phyloP scores from a whole-genome alignment of 2,797 vertebrate genomes.

The Brachyalestes nurse region DNA sequence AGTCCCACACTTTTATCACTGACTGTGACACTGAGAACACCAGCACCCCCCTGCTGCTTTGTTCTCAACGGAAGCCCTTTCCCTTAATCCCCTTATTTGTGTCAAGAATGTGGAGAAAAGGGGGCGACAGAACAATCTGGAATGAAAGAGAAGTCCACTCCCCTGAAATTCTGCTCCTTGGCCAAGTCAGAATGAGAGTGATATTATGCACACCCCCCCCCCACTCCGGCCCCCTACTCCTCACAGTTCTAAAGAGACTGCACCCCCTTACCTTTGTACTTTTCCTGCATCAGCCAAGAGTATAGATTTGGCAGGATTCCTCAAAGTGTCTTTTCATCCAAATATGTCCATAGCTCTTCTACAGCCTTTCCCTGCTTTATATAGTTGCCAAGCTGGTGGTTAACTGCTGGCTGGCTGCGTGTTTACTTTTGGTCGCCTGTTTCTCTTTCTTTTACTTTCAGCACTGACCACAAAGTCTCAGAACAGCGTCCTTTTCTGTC shows the following conservation, averaged over 20 bases:
- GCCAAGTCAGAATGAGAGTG: slow-evolving; percentile 43
- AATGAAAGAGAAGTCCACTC: slow-evolving; percentile 69
- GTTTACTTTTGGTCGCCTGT: slow-evolving; percentile 12
- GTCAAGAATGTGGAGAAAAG: slow-evolving; percentile 79
- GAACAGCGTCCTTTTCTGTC: slow-evolving; percentile 4
- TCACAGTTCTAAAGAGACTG: slow-evolving; percentile 17
- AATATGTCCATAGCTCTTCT: slow-evolving; percentile 19
- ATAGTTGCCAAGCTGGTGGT: slow-evolving; percentile 28
- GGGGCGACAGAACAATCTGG: slow-evolving; percentile 69
- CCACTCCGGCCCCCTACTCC: slow-evolving; percentile 2
- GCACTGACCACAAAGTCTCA: neutral
- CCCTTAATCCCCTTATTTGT: slow-evolving; percentile 89
- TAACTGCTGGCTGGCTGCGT: slow-evolving; percentile 15
- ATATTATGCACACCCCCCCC: slow-evolving; percentile 30
- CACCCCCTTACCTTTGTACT: slow-evolving; percentile 18
- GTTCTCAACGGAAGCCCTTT: slow-evolving; percentile 78
- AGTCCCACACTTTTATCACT: slow-evolving; percentile 86
- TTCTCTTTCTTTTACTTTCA: slow-evolving; percentile 18
- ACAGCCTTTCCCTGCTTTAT: slow-evolving; percentile 14
- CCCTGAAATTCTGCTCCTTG: slow-evolving; percentile 36
- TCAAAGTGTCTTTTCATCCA: slow-evolving; percentile 34
- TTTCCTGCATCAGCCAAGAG: slow-evolving; percentile 15
- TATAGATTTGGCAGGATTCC: slow-evolving; percentile 27
- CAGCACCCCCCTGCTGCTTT: slow-evolving; percentile 77
- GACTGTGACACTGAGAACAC: slow-evolving; percentile 80